Evolutionary conservation across 92 coral and sea anemone species (phyloP).

Genomic region (Heliopora coerulea): DNA sequence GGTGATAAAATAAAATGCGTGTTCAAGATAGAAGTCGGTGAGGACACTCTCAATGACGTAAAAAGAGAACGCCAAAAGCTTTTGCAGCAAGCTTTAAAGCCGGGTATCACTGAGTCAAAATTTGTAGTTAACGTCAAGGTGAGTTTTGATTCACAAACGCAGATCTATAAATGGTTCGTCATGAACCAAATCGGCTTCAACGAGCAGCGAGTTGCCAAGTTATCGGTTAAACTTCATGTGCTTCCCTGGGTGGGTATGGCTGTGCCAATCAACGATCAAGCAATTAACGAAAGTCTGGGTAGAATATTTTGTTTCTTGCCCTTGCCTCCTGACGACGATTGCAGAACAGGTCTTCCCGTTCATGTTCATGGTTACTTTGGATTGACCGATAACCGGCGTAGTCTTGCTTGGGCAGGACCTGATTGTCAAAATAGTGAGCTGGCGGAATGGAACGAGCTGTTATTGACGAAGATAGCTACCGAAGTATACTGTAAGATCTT

Average conservation of each 20-base stretch:
- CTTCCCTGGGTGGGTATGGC: constrained; percentile 61
- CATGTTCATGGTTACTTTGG: constrained; percentile 94
- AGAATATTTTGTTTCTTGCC: constrained; percentile 91
- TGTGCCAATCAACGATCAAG: constrained; percentile 47
- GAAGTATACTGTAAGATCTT: constrained; percentile 63
- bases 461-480: constrained; percentile 56
- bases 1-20: constrained; percentile 31
- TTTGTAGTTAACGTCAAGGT: constrained; percentile 64
- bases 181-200: constrained; percentile 40
- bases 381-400: constrained; percentile 88
- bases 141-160: background rate
- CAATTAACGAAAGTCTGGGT: constrained; percentile 48
- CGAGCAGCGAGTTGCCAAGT: constrained; percentile 43
- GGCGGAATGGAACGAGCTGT: constrained; percentile 78
- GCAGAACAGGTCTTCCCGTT: constrained; percentile 86
- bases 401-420: constrained; percentile 82
- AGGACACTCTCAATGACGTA: constrained; percentile 47
- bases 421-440: constrained; percentile 72
- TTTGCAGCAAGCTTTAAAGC: background rate
- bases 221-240: constrained; percentile 30
- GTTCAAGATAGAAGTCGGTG: constrained; percentile 54
- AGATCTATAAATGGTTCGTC: constrained; percentile 70
- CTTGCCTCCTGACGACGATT: constrained; percentile 92
- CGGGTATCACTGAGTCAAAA: constrained; percentile 26
- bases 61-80: constrained; percentile 48